These are phyloP conservation scores for Platichthys stellatus DNA, from an alignment of 2,113 vertebrate genomes.

Conservation along the genomic window DNA sequence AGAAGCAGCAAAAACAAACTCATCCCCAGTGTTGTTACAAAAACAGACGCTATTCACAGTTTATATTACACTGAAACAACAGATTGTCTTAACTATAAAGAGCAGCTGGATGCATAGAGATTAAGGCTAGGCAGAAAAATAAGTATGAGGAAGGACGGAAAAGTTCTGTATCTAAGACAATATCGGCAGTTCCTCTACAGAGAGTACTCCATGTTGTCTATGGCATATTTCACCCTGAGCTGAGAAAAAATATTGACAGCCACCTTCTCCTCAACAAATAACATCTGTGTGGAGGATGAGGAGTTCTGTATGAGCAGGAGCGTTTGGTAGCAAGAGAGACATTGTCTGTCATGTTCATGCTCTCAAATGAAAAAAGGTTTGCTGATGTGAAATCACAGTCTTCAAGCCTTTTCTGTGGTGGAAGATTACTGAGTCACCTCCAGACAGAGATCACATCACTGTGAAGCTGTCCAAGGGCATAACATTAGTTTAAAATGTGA, in stretches of 20 bases:
- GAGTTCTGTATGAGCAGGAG: neutral
- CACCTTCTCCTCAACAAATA: neutral
- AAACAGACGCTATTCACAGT: conserved; percentile 18
- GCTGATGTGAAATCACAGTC: neutral
- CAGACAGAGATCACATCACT: neutral
- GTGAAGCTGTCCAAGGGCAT: neutral
- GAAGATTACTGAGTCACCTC: neutral
- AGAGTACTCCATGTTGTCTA: neutral
- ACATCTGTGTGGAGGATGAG: neutral
- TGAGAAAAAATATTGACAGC: too few species aligned
- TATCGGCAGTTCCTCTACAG: neutral
- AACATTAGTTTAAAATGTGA: neutral
- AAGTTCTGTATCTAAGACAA: neutral
- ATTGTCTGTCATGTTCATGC: neutral
- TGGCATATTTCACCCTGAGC: too few species aligned
- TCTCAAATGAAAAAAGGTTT: neutral
- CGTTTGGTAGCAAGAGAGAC: neutral
- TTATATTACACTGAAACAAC: neutral
- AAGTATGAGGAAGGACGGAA: neutral
- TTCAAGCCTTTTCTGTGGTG: neutral
- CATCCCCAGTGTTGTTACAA: conserved; percentile 1
- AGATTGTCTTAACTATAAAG: neutral
- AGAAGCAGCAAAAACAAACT: neutral
- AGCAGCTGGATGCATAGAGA: conserved; percentile 4
- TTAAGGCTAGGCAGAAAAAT: neutral